Base-by-base conservation (phyloP, 2,113 vertebrate genomes). In the Neomonachus schauinslandi region DNA sequence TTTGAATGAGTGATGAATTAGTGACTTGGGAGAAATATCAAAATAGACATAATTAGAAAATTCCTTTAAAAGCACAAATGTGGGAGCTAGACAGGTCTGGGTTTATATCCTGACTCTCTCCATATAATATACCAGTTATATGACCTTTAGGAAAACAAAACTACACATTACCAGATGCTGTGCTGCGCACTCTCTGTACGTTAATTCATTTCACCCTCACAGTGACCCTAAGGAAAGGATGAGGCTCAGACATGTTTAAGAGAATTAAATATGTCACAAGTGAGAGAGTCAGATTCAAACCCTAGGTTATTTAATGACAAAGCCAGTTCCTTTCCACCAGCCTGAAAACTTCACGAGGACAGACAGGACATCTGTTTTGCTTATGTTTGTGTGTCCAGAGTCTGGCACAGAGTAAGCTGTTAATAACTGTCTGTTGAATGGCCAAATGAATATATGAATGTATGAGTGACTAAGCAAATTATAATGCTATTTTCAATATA, bases 1-100 rank as follows among this genome's bases (percentile, higher is more conserved):
- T 96, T 95, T 89, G 22, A 86, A 76, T 95, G 28, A 71, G 33
- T 90, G 28, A 55, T 36, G 7, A 74, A 87, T 67, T 39, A 80
- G 57, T 91, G 51, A 93, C 36, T 51, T 72, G 5, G 42, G 42
- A 28, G 5, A 39, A 80, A 19, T 86, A 86, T n/a, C 33, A 69
- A 94, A 87, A 63, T 67, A 55, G 71, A 93, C 55, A 19, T 36
- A 57, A 49, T 51, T n/a, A 74, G 14, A 76, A 91, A 89, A 74
- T 72, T 77, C 6, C 21, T 83, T 89, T 69, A 31, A 69, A 93
- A 89, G 6, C 33, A 67, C n/a, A 74, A 59, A 76, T 4, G 2
- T 57, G n/a, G 55, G 7, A 89, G 22, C n/a, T 36, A 85, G 42
- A 77, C 1, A 10, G 12, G 6, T 36, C 51, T 28, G 7, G 46